A percentile compares a stretch with the other conserved stretches of the same genome.
Evolutionary conservation across 2,797 vertebrate species (phyloP).

Genomic region (Sarcoramphus papa): DNA sequence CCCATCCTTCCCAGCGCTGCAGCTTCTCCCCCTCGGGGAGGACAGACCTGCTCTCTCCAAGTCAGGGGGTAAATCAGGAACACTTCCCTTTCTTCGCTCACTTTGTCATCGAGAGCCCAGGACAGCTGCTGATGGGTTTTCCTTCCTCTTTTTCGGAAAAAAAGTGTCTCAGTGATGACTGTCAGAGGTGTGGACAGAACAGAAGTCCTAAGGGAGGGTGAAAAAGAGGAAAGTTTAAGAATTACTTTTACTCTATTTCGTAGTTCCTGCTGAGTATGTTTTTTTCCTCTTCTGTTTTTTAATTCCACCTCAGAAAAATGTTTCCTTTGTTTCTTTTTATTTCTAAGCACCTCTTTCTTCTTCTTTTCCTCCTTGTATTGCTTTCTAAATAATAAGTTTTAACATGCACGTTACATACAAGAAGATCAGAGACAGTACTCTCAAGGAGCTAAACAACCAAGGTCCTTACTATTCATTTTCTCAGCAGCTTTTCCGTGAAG

Average conservation of each 20-base stretch:
- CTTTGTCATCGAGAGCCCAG: background rate
- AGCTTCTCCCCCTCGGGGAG: background rate
- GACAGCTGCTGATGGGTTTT: background rate
- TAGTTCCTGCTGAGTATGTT: background rate
- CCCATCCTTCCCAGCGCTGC: background rate
- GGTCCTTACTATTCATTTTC: background rate
- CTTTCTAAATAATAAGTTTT: background rate
- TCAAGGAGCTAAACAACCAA: background rate
- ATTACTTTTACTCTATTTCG: background rate
- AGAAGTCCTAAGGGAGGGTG: background rate
- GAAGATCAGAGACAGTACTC: background rate
- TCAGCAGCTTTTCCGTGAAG: background rate
- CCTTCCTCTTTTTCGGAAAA: background rate
- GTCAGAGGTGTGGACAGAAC: background rate
- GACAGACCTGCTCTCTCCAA: background rate
- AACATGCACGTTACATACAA: accelerated
- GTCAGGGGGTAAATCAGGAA: background rate
- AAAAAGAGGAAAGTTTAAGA: background rate
- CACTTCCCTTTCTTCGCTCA: background rate
- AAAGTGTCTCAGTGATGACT: background rate
- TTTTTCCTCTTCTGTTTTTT: background rate
- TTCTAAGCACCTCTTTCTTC: background rate
- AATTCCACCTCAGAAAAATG: background rate
- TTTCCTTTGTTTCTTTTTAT: background rate
- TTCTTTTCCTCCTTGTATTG: background rate